Conservation (phyloP, 2,113 vertebrate species). For the Cephalopterus ornatus region DNA sequence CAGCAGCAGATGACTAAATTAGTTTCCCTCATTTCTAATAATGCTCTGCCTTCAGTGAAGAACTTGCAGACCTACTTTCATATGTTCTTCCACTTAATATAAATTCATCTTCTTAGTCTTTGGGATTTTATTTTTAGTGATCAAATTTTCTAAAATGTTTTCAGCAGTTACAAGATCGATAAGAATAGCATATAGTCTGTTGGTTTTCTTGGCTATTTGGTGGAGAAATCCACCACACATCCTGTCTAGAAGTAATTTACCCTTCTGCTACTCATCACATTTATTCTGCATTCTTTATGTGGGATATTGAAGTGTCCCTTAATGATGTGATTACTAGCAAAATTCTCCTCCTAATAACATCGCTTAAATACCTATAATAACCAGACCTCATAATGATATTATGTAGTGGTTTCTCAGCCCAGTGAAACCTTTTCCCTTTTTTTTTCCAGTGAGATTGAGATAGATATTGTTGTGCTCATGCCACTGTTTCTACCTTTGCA, state of each 20-base stretch:
- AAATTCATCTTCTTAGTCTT: background rate
- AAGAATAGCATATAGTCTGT: background rate
- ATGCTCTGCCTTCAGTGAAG: background rate
- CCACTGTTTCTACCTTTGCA: background rate
- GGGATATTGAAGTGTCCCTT: background rate
- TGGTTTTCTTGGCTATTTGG: background rate
- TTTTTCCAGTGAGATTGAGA: background rate
- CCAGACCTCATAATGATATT: background rate
- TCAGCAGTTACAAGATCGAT: background rate
- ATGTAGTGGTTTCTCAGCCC: background rate
- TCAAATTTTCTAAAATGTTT: background rate
- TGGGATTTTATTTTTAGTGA: conserved; percentile 22
- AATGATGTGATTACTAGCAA: background rate
- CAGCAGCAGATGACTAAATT: background rate
- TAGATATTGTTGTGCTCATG: background rate
- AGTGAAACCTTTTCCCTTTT: background rate
- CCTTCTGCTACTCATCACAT: background rate
- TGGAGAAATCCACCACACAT: background rate
- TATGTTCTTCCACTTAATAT: background rate
- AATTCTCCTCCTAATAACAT: background rate
- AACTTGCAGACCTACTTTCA: background rate
- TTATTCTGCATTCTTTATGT: background rate
- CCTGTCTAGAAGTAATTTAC: background rate
- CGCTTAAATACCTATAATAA: background rate
- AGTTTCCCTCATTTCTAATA: background rate